A percentile compares a stretch with the other conserved stretches of the same genome.
Conservation (phyloP, 2,113 vertebrate genomes). For the Baryphthengus martii region DNA sequence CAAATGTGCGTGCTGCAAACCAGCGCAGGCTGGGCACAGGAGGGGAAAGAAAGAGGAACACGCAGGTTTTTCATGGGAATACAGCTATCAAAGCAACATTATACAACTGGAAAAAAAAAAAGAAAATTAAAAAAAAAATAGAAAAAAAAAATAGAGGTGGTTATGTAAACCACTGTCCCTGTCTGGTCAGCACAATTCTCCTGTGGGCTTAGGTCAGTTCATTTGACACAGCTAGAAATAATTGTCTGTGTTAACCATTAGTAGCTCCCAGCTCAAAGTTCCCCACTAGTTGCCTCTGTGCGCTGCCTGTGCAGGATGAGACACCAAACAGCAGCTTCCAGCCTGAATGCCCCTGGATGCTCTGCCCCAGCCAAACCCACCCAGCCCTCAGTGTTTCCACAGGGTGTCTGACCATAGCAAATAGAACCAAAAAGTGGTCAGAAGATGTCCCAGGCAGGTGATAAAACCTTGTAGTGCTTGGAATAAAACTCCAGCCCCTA, state of each 20-base stretch:
- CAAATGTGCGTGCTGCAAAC: background rate
- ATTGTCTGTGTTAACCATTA: constrained; percentile 41
- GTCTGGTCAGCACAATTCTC: constrained; percentile 48
- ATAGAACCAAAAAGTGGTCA: background rate
- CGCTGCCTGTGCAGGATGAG: background rate
- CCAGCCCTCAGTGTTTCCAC: rapidly evolving
- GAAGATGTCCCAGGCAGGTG: background rate
- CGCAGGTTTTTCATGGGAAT: background rate
- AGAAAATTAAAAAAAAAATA: too few species aligned
- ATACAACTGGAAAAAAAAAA: background rate
- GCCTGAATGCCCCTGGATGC: background rate
- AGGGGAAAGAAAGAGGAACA: background rate
- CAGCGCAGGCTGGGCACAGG: background rate
- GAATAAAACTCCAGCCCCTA: background rate
- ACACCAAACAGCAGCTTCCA: background rate
- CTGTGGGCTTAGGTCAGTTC: background rate
- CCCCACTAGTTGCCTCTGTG: background rate
- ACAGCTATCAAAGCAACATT: background rate
- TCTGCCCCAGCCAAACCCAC: background rate
- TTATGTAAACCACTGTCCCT: background rate
- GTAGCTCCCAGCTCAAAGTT: constrained; percentile 3
- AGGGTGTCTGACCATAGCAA: background rate
- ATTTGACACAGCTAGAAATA: background rate
- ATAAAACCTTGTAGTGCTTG: background rate
- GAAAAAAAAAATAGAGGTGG: background rate